Conservation (phyloP, 2,113 vertebrate species). For the Clarias gariepinus region DNA sequence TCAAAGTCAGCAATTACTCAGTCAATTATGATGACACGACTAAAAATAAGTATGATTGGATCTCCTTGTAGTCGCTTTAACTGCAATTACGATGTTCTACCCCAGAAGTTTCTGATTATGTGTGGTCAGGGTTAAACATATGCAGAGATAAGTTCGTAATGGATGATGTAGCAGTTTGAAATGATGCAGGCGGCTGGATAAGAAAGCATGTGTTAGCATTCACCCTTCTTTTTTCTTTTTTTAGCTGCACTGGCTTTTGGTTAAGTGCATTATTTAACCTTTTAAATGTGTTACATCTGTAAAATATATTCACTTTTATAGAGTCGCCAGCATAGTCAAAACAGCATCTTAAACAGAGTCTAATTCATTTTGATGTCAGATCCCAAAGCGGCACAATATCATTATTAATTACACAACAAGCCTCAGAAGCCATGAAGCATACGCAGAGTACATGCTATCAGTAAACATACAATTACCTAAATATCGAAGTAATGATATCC, state of each 20-base stretch:
- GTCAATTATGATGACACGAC: not conserved
- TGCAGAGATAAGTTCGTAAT: not conserved
- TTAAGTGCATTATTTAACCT: too few species aligned
- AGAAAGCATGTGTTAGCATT: not conserved
- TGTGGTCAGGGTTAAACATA: not conserved
- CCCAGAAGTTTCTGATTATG: not conserved
- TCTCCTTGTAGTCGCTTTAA: not conserved
- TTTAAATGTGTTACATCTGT: too few species aligned
- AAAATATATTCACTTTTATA: not conserved
- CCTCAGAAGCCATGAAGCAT: not conserved
- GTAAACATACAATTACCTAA: not conserved
- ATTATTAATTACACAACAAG: constrained; percentile 21
- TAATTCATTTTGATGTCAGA: not conserved
- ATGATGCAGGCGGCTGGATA: not conserved
- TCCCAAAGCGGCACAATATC: not conserved
- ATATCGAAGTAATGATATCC: not conserved
- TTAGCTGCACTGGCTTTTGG: too few species aligned
- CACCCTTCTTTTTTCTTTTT: too few species aligned
- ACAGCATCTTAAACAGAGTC: not conserved
- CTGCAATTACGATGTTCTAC: not conserved
- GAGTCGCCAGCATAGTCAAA: constrained; percentile 9
- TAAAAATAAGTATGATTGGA: not conserved
- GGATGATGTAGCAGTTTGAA: not conserved
- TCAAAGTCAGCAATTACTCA: not conserved
- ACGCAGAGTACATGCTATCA: not conserved